phyloP scores from a whole-genome alignment of 2,113 vertebrate genomes.

The Zapus hudsonius region DNA sequence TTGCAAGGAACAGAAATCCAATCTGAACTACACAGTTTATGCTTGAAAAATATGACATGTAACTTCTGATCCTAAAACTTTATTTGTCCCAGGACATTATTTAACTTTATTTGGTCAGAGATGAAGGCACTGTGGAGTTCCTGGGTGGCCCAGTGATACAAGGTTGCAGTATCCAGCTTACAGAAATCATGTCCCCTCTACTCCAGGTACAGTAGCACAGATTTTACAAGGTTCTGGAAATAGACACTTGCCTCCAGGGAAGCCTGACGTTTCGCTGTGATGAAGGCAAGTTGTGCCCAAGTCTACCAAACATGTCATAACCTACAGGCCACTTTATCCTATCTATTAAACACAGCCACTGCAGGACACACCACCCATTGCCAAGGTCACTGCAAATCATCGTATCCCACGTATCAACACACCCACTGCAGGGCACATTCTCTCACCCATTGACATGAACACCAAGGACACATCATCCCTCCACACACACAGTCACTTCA shows the following conservation, averaged over 20 bases:
- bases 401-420: too few relatives aligned
- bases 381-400: too few relatives aligned
- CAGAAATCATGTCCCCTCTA: neutral
- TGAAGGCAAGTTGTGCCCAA: neutral
- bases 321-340: neutral
- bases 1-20: conserved; percentile 10
- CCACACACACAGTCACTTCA: neutral
- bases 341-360: neutral
- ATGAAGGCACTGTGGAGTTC: neutral
- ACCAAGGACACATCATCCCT: too few relatives aligned
- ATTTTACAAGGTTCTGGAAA: neutral
- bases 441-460: too few relatives aligned
- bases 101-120: neutral
- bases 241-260: neutral
- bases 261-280: neutral
- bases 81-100: neutral
- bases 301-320: conserved; percentile 13
- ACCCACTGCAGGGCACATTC: too few relatives aligned
- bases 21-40: neutral
- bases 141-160: neutral
- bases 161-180: neutral
- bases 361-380: too few relatives aligned
- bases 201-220: neutral
- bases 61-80: neutral
- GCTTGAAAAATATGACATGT: neutral